Base-by-base conservation (phyloP, 2,797 vertebrate species). In the Anguilla obscura region DNA sequence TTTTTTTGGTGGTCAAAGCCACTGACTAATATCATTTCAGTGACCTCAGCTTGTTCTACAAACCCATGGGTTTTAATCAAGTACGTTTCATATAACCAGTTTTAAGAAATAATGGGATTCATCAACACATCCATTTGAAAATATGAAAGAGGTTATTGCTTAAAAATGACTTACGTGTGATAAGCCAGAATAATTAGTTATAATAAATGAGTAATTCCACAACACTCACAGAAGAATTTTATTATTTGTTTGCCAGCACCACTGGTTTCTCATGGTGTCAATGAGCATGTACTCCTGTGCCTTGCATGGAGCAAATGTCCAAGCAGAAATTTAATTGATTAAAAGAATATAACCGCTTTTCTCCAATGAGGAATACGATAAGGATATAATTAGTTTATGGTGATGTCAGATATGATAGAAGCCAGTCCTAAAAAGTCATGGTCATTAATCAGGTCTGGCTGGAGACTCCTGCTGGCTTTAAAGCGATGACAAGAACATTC, bases 401-500 rank as follows among this genome's bases (percentile, higher is more conserved):
- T 82, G 91, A 94, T 91, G 86, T 93, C 91, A 92, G 92, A 88
- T 58, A 89, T 89, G 87, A 90, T 85, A 40, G 0, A n/a, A n/a
- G 89, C 91, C 92, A 92, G 89, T 92, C 91, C 88, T 94, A 87
- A 93, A 91, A 91, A 91, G 91, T 90, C 89, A 84, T 82, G 89
- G 91, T 92, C 87, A 85, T 86, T 90, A 93, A 92, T 90, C 87
- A 88, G 86, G 87, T 92, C 91, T 94, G 95, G 92, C 92, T 95
- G 93, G 89, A 89, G 48, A 85, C 89, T 84, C 85, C 91, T 88
- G 91, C 86, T 24, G 48, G 85, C 90, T 89, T 88, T 83, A 87
- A 56, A 85, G 89, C 60, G 90, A 94, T 93, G 92, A 95, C 91
- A 93, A 89, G 89, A 93, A 90, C 92, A 93, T 93, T 94, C 91